Evolutionary conservation across 2,113 vertebrate genomes (phyloP).

Genomic region (Lutjanus erythropterus): DNA sequence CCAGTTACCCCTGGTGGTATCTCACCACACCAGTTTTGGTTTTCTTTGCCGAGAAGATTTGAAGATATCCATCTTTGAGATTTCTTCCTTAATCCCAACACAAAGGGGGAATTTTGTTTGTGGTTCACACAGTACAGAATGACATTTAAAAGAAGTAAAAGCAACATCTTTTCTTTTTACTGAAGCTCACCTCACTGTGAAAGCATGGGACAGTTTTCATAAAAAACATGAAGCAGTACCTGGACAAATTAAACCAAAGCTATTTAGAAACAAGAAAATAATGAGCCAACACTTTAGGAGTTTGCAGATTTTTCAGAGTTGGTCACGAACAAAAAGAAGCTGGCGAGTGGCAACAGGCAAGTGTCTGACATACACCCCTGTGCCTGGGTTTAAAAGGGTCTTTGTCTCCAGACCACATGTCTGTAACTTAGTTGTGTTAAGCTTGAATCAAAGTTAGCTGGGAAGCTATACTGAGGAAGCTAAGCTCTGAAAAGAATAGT

Average conservation of each 20-base stretch:
- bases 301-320: neutral
- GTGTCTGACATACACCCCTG: no score
- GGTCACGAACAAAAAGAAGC: no score
- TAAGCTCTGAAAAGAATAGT: no score
- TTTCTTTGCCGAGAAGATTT: slow-evolving; percentile 11
- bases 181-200: neutral
- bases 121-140: neutral
- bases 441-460: no score
- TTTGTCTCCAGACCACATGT: no score
- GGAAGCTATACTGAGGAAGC: no score
- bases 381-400: no score
- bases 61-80: neutral
- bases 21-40: neutral
- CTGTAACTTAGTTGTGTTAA: no score
- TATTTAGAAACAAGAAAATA: no score
- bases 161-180: neutral
- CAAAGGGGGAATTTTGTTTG: slow-evolving; percentile 4
- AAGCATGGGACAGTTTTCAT: no score
- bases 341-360: no score
- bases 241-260: neutral
- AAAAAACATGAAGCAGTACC: neutral
- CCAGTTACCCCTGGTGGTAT: neutral
- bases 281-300: neutral
- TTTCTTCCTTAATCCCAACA: neutral
- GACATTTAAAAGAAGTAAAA: neutral